Percentiles rank a stretch among this genome's conserved stretches.
Evolutionary conservation across 2,113 vertebrate species (phyloP).

Genomic region (Oncorhynchus gorbuscha): DNA sequence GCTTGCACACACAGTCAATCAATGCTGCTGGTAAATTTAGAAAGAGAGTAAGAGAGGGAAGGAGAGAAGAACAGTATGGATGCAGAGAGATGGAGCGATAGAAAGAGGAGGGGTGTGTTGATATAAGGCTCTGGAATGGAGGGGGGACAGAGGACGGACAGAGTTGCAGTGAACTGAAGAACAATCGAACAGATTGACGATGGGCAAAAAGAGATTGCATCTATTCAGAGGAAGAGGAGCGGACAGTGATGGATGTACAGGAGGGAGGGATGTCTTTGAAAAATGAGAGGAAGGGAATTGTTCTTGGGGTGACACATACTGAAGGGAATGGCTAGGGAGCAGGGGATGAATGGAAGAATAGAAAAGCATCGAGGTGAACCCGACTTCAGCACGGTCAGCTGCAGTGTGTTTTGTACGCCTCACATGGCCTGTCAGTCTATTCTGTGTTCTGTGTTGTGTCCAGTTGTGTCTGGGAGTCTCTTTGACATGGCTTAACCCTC

Average conservation of each 20-base stretch:
- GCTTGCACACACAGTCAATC: conserved; percentile 41
- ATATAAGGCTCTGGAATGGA: conserved; percentile 25
- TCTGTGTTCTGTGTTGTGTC: neutral
- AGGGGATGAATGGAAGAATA: conserved; percentile 4
- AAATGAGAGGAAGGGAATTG: conserved; percentile 52
- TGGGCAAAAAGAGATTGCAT: conserved; percentile 12
- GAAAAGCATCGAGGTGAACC: too few relatives aligned
- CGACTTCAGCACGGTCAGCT: neutral
- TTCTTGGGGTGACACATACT: conserved; percentile 46
- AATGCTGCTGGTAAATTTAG: conserved; percentile 52
- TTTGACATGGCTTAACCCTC: neutral
- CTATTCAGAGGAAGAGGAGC: neutral
- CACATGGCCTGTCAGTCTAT: neutral
- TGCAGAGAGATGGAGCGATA: too few relatives aligned
- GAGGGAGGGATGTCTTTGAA: conserved; percentile 53
- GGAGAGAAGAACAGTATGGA: conserved; percentile 6
- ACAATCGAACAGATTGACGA: conserved; percentile 19
- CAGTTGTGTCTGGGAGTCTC: neutral
- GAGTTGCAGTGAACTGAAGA: conserved; percentile 12
- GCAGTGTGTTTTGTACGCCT: neutral
- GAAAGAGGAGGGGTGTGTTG: conserved; percentile 21
- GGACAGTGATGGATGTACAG: conserved; percentile 56
- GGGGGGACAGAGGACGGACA: neutral
- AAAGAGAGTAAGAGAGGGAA: conserved; percentile 42
- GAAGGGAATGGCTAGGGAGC: conserved; percentile 22